These are phyloP conservation scores for Magallana gigas DNA, from an alignment of 1,140 invertebrate species.

Conservation along the genomic window DNA sequence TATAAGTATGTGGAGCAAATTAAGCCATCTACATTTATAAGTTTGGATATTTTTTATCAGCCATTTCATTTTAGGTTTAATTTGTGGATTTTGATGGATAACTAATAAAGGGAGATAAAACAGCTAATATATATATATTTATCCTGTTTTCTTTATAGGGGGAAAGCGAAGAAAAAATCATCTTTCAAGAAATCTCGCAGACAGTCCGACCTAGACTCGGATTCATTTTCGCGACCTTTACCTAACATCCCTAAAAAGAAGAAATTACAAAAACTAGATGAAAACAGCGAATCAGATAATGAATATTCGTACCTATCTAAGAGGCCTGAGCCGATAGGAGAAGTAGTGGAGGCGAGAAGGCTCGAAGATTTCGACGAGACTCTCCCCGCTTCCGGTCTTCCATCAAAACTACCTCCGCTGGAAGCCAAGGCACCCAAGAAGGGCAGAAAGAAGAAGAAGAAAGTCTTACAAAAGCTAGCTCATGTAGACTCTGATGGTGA, in stretches of 20 bases:
- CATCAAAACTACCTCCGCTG: slow-evolving; percentile 21
- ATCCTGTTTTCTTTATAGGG: background rate
- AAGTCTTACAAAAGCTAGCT: slow-evolving; percentile 8
- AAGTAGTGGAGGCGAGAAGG: background rate
- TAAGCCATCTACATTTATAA: too few species aligned
- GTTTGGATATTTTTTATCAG: too few species aligned
- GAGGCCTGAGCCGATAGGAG: slow-evolving; percentile 9
- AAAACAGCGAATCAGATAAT: background rate
- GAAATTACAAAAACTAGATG: background rate
- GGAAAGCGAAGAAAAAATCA: background rate
- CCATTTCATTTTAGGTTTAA: too few species aligned
- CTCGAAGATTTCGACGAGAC: slow-evolving; percentile 12
- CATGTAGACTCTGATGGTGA: background rate
- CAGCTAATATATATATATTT: too few species aligned
- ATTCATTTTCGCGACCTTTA: background rate
- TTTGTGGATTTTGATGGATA: too few species aligned
- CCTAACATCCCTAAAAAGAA: background rate
- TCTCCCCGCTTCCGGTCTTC: background rate
- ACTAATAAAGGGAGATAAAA: too few species aligned
- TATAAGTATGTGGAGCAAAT: too few species aligned
- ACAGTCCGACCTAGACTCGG: background rate
- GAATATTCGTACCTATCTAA: slow-evolving; percentile 29
- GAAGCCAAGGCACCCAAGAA: slow-evolving; percentile 16
- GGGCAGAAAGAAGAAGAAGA: slow-evolving; percentile 35
- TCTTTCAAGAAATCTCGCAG: slow-evolving; percentile 8